These are phyloP conservation scores for Hippolais icterina DNA, from an alignment of 2,113 vertebrate genomes.

Conservation along the genomic window DNA sequence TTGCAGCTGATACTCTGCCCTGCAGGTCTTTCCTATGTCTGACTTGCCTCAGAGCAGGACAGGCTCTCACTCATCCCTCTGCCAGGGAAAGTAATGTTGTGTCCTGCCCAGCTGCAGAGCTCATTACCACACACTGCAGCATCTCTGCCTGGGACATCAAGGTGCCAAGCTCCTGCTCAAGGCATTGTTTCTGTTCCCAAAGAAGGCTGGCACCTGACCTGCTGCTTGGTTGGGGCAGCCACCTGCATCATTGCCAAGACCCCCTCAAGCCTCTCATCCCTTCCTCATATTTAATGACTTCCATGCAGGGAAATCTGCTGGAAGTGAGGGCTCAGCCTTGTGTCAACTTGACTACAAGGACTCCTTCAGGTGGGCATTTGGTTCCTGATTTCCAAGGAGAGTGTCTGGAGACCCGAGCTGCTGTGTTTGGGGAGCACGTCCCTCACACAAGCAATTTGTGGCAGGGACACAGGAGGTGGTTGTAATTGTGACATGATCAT, in stretches of 20 bases:
- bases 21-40: background rate
- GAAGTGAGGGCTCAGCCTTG: background rate
- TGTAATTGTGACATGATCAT: background rate
- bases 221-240: background rate
- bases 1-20: background rate
- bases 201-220: background rate
- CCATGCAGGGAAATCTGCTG: background rate
- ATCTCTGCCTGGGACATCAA: background rate
- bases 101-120: background rate
- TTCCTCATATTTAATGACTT: background rate
- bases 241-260: background rate
- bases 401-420: accelerated
- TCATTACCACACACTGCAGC: background rate
- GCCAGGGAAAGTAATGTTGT: accelerated
- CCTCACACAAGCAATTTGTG: accelerated
- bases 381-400: background rate
- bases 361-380: accelerated
- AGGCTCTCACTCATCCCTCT: background rate
- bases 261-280: background rate
- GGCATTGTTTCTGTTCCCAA: background rate
- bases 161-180: accelerated
- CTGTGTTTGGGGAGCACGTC: background rate
- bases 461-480: accelerated
- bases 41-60: accelerated
- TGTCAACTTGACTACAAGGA: accelerated